Base-by-base conservation (phyloP, 1,140 invertebrate species). In the Calosoma granatense region DNA sequence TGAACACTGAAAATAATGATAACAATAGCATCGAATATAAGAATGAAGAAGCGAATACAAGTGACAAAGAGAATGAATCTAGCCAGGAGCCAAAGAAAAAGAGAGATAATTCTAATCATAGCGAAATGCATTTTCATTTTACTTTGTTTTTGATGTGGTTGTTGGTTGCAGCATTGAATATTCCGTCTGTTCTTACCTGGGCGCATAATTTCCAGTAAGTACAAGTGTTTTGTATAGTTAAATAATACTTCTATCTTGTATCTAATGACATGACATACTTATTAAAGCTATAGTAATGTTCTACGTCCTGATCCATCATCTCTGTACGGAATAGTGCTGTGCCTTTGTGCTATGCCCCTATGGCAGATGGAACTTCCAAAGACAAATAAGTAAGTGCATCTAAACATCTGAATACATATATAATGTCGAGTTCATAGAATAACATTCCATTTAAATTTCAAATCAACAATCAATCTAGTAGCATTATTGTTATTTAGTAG, bases 121-220 rank as follows among this genome's bases (percentile, higher is more conserved):
- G 69, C 59, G 71, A 71, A 55, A 71, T 81, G 56, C 75, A 80
- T 59, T 84, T 82, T 61, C 81, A 84, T 62, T 73, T 81, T 60
- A 78, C 76, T 54, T 60, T 84, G 60, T 78, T 84, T 58, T 72
- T 80, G n/a, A 61, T 83, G 63, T 78, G 81, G 67, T 61, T 74
- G 23, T 58, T 74, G 51, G 71, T 80, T 1, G 71, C 80, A 3
- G 56, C 76, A 15, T 65, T 82, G 1, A 82, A 79, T 67, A 60
- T 77, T 3, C 80, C 81, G 1, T 71, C 75, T 19, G 67, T 78
- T 12, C 60, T 84, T 23, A 82, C 80, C 3, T 83, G 82, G 81
- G 76, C 81, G 0, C 75, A 77, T 57, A 81, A 80, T 69, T 81
- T 78, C 56, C 77, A 77, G 81, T 82, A 72, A 74, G 75, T 74